Base-by-base conservation (phyloP, 2,888 invertebrate species). In the Apotomis turbidana region DNA sequence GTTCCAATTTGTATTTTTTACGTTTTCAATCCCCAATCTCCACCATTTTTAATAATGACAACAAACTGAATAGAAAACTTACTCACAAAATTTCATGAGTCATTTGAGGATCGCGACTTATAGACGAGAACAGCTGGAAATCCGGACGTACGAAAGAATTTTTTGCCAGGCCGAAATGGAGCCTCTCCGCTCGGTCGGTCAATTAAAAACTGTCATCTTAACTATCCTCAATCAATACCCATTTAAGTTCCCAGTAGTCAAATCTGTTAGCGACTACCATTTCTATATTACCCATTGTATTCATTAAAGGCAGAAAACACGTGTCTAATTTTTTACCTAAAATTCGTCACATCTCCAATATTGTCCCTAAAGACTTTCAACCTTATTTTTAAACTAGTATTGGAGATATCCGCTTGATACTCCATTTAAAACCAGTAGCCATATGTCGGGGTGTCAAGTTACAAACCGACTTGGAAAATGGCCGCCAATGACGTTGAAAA, bases 391-490 rank as follows among this genome's bases (percentile, higher is more conserved):
- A 6, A 41, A 52, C 36, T 52, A 36, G 13, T 44, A 41, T 13
- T 58, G 67, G 66, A 75, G 81, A 78, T 69, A 75, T 64, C 76
- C 79, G 79, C 79, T 82, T 81, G 79, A 82, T 85, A 85, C 86
- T 88, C 82, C 79, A 82, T 84, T 82, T 82, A 85, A 64, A 81
- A 77, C 81, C 86, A 82, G 88, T 87, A 88, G 89, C 86, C 27
- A 71, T 41, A 81, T 81, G 80, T 79, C 82, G 78, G 63, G 75
- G 85, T 83, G 78, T 90, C 83, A 77, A 75, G 83, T 90, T 88
- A 83, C 90, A 83, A 87, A 85, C 87, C 78, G 80, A 78, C 78
- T 77, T n/a, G n/a, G 60, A 66, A 49, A 66, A 66, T 49, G 62
- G 55, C 46, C 9, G 46, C 5, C 15, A 9, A 27, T n/a, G 5